A percentile compares a stretch with the other conserved stretches of the same genome.
These are phyloP conservation scores for Capreolus pygargus DNA, from an alignment of 2,113 vertebrate genomes.

Conservation along the genomic window DNA sequence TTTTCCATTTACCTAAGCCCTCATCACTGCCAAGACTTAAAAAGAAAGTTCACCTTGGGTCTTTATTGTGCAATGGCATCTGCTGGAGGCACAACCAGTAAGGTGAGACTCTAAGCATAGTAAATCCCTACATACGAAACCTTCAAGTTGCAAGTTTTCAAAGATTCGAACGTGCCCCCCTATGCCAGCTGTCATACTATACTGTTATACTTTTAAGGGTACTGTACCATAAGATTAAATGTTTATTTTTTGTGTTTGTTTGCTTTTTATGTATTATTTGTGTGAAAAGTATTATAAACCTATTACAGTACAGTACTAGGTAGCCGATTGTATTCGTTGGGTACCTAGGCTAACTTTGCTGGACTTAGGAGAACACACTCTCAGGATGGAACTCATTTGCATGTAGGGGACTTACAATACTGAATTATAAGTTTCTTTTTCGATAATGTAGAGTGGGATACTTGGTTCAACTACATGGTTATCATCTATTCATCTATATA, in stretches of 20 bases:
- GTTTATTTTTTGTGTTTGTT: neutral
- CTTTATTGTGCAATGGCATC: neutral
- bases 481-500: neutral
- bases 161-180: neutral
- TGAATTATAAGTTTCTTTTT: neutral
- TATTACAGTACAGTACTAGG: neutral
- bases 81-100: neutral
- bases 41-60: neutral
- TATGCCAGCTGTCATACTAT: neutral
- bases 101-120: neutral
- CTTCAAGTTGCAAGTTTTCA: neutral
- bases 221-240: neutral
- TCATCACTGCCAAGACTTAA: neutral
- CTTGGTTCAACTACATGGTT: neutral
- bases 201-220: neutral
- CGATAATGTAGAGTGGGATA: neutral
- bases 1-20: neutral
- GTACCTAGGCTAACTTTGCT: neutral
- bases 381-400: neutral
- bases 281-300: neutral
- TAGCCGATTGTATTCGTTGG: neutral
- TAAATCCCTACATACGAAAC: neutral
- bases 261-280: neutral
- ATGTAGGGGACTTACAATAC: neutral
- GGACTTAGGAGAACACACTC: fast-evolving